Conservation (phyloP, 2,888 invertebrate genomes). For the Amblyteles armatorius region DNA sequence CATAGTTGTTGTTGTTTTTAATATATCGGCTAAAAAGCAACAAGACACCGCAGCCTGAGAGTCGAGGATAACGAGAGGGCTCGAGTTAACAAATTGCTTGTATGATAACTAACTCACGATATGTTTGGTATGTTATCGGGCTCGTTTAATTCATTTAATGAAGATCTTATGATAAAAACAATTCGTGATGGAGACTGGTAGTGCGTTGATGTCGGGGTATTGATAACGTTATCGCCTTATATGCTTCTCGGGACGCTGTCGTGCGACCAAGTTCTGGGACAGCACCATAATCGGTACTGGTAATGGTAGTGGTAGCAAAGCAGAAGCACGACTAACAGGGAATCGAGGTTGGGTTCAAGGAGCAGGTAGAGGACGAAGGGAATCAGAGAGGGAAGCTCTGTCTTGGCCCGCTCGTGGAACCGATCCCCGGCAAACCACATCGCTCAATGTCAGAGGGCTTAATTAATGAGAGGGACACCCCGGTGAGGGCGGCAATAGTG, state of each 20-base stretch:
- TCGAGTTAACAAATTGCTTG: conserved; percentile 37
- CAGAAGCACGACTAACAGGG: conserved; percentile 24
- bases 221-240: conserved; percentile 39
- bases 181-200: neutral
- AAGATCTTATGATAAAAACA: conserved; percentile 46
- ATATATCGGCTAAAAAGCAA: neutral
- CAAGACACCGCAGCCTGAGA: neutral
- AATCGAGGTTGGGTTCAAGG: conserved; percentile 52
- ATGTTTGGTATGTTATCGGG: conserved; percentile 15
- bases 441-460: conserved; percentile 72
- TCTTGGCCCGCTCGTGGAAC: conserved; percentile 45
- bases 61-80: conserved; percentile 19
- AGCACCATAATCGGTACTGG: neutral
- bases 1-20: neutral
- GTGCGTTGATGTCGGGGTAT: conserved; percentile 16
- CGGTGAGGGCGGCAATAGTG: conserved; percentile 61
- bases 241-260: conserved; percentile 34
- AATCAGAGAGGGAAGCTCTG: conserved; percentile 13
- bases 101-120: neutral
- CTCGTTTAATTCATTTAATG: conserved; percentile 55
- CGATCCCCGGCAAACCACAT: conserved; percentile 68
- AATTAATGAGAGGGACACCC: conserved; percentile 72
- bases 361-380: conserved; percentile 17
- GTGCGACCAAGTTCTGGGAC: conserved; percentile 22
- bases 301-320: neutral